phyloP scores from a whole-genome alignment of 2,113 vertebrate species.

The Triplophysa dalaica region DNA sequence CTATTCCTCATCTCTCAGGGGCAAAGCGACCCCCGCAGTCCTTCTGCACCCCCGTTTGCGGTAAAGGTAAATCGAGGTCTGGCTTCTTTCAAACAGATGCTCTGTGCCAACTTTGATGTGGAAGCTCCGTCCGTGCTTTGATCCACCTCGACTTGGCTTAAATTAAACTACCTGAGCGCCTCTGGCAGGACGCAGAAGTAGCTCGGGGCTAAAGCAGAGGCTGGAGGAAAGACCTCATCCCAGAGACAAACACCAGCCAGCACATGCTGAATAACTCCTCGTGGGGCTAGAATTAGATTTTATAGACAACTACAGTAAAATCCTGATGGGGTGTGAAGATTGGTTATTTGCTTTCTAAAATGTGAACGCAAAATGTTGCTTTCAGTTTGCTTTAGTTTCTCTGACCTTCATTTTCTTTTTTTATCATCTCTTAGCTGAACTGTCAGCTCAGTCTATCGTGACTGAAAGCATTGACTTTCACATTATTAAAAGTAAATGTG shows the following conservation, averaged over 20 bases:
- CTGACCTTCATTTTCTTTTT: background rate
- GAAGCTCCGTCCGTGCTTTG: conserved; percentile 44
- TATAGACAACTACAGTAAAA: background rate
- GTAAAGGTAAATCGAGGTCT: conserved; percentile 51
- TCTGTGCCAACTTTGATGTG: conserved; percentile 49
- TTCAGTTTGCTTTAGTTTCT: background rate
- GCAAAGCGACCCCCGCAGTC: conserved; percentile 15
- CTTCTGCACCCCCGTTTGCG: conserved; percentile 24
- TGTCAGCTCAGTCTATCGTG: conserved; percentile 29
- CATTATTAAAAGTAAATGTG: background rate
- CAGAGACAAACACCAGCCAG: conserved; percentile 23
- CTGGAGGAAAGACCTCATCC: conserved; percentile 30
- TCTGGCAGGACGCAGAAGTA: conserved; percentile 41
- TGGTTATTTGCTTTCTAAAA: background rate
- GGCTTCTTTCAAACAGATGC: conserved; percentile 36
- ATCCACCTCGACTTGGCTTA: conserved; percentile 51
- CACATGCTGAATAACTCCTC: conserved; percentile 16
- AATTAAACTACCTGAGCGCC: conserved; percentile 49
- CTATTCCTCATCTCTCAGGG: background rate
- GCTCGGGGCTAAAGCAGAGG: conserved; percentile 39
- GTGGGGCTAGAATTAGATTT: background rate
- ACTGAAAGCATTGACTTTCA: background rate
- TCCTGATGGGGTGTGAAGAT: background rate
- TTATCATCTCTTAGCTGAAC: conserved; percentile 6
- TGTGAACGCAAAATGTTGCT: background rate